A percentile compares a stretch with the other conserved stretches of the same genome.
Conservation (phyloP, 2,888 invertebrate species). For the Tethea ocularis region DNA sequence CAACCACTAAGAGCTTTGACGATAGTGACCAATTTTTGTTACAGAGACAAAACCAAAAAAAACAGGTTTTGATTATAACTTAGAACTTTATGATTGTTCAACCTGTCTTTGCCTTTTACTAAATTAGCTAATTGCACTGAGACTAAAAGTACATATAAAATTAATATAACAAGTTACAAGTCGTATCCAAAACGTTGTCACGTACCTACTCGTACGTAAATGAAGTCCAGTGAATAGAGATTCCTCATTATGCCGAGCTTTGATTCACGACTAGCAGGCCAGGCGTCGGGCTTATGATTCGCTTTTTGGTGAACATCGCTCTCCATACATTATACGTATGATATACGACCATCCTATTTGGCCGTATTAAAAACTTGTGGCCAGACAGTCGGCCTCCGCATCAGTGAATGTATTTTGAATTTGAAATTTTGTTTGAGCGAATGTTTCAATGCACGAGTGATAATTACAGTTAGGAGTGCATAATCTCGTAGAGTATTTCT, state of each 20-base stretch:
- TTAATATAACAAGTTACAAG: no score
- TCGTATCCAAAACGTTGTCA: constrained; percentile 40
- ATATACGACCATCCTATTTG: constrained; percentile 68
- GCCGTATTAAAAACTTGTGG: constrained; percentile 81
- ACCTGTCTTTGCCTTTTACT: neutral
- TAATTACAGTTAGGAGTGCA: constrained; percentile 35
- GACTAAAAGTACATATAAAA: no score
- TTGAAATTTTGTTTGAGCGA: constrained; percentile 72
- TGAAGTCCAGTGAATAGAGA: constrained; percentile 56
- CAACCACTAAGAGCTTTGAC: no score
- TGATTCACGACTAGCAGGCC: constrained; percentile 65
- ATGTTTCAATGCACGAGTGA: constrained; percentile 56
- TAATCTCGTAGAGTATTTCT: no score
- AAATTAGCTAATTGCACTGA: neutral
- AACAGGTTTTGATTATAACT: no score
- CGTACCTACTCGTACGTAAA: constrained; percentile 22
- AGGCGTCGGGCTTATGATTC: constrained; percentile 65
- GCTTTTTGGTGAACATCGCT: constrained; percentile 66
- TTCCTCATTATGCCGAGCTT: constrained; percentile 71
- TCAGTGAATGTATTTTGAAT: constrained; percentile 66
- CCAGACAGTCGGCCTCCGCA: constrained; percentile 60
- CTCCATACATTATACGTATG: constrained; percentile 48
- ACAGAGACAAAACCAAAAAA: no score
- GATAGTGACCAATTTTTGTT: no score
- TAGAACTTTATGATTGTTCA: no score